Conservation (phyloP, 2,113 vertebrate species). For the human (Homo sapiens) region DNA sequence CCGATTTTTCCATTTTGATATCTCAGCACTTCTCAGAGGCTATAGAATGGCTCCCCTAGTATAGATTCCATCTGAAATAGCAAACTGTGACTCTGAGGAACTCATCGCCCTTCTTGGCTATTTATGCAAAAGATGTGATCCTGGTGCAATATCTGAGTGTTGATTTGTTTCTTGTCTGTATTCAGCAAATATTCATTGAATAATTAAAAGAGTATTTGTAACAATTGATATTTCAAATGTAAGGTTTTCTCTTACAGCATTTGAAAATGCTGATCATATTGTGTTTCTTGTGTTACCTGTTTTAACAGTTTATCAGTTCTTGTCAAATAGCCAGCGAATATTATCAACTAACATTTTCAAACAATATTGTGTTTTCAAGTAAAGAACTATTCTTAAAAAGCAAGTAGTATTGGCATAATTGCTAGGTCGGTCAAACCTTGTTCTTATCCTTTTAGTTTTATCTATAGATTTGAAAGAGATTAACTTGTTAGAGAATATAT, state of each 20-base stretch:
- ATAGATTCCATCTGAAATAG: neutral
- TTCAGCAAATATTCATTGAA: neutral
- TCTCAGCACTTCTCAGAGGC: neutral
- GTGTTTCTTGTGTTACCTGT: neutral
- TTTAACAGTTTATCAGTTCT: neutral
- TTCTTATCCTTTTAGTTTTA: neutral
- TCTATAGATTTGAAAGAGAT: neutral
- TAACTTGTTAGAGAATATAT: slow-evolving; percentile 45
- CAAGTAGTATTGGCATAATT: neutral
- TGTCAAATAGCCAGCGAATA: neutral
- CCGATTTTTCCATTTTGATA: neutral
- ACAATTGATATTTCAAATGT: neutral
- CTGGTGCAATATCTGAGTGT: neutral
- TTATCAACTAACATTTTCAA: slow-evolving; percentile 1
- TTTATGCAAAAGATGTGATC: neutral
- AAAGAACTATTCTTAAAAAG: slow-evolving; percentile 3
- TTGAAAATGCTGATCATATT: neutral
- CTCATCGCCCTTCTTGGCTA: neutral
- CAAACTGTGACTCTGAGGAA: neutral
- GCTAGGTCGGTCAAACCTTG: neutral
- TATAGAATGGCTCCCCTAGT: neutral
- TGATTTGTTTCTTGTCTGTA: neutral
- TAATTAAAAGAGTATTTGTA: neutral
- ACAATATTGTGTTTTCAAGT: neutral
- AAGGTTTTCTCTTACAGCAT: neutral